Evolutionary conservation across 2,888 invertebrate genomes (phyloP).

Genomic region (Helicoverpa assulta): DNA sequence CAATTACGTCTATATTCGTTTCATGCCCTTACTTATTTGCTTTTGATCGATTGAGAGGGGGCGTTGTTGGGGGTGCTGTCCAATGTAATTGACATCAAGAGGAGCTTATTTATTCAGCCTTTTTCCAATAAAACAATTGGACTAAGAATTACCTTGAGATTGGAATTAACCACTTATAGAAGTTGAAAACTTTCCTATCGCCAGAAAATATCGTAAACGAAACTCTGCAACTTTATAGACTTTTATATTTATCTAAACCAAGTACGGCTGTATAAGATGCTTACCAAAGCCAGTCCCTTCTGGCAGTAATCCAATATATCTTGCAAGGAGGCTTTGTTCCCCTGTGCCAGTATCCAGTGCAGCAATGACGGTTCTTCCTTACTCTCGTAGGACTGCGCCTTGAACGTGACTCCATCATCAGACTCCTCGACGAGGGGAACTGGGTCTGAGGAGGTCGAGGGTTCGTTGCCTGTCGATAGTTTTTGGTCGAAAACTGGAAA

Average conservation of each 20-base stretch:
- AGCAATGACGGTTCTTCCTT: constrained; percentile 91
- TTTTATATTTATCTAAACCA: constrained; percentile 71
- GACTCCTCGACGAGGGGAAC: constrained; percentile 75
- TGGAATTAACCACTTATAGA: not conserved
- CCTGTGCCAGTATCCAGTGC: constrained; percentile 96
- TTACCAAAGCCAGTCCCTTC: constrained; percentile 93
- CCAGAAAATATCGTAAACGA: not conserved
- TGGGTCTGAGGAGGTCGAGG: constrained; percentile 71
- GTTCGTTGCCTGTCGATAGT: constrained; percentile 77
- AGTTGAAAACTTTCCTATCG: no score
- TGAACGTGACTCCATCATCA: constrained; percentile 81
- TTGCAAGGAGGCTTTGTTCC: constrained; percentile 94
- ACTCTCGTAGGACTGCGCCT: constrained; percentile 76
- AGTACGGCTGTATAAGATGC: constrained; percentile 49
- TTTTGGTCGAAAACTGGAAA: constrained; percentile 82
- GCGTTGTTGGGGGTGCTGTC: no score
- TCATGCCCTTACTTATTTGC: not conserved
- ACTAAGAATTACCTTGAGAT: not conserved
- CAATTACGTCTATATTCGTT: not conserved
- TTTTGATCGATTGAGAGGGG: no score
- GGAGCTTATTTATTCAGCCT: no score
- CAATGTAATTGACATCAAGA: no score
- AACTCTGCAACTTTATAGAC: no score
- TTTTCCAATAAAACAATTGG: no score
- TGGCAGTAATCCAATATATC: constrained; percentile 94